A percentile compares a stretch with the other conserved stretches of the same genome.
Evolutionary conservation across 2,888 invertebrate genomes (phyloP).

Genomic region (Altica lythri): DNA sequence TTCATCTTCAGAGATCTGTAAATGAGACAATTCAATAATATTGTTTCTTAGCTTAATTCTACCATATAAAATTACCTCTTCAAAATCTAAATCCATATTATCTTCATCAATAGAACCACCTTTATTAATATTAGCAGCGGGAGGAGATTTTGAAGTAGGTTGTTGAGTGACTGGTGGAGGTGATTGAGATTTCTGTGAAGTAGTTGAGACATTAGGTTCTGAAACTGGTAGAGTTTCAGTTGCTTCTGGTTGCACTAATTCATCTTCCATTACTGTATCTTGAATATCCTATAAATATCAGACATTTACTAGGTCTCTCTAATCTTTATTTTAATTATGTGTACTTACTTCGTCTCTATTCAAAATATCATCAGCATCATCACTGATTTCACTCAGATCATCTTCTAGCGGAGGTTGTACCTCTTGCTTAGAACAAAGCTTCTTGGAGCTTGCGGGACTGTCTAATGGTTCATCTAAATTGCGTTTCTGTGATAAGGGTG

Average conservation of each 20-base stretch:
- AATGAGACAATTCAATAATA: background rate
- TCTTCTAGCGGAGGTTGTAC: constrained; percentile 60
- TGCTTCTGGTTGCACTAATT: background rate
- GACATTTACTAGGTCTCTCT: constrained; percentile 1
- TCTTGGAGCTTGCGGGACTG: constrained; percentile 57
- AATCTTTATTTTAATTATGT: background rate
- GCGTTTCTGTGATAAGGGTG: constrained; percentile 22
- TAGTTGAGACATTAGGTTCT: constrained; percentile 40
- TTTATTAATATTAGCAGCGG: constrained; percentile 38
- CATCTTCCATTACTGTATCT: background rate
- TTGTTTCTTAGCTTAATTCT: background rate
- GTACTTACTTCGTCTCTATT: constrained; percentile 71
- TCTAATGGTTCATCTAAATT: constrained; percentile 21
- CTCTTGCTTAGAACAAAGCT: constrained; percentile 47
- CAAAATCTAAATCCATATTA: constrained; percentile 79
- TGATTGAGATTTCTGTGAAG: constrained; percentile 47
- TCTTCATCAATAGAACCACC: constrained; percentile 70
- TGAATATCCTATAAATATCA: constrained; percentile 15
- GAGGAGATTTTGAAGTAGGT: constrained; percentile 39
- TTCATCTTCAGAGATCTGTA: constrained; percentile 81
- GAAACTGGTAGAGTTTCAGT: background rate
- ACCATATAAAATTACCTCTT: constrained; percentile 59
- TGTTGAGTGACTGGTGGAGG: constrained; percentile 43
- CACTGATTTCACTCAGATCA: constrained; percentile 86
- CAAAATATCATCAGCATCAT: constrained; percentile 86